Percentiles rank a stretch among this genome's conserved stretches.
Evolutionary conservation across 2,113 vertebrate genomes (phyloP).

Genomic region (Stegostoma tigrinum): DNA sequence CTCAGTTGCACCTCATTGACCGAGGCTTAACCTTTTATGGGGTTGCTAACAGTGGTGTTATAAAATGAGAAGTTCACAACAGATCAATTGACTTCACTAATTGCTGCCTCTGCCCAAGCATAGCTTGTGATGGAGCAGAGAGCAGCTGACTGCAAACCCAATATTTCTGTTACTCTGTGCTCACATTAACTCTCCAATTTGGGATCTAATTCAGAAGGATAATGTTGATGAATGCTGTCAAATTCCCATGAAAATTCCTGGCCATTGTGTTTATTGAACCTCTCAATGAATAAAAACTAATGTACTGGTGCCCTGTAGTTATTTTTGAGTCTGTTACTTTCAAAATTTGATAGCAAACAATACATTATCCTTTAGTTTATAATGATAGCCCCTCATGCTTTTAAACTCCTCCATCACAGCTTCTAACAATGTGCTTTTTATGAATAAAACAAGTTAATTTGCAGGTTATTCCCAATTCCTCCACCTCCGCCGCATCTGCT

Average conservation of each 20-base stretch:
- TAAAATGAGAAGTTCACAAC: neutral
- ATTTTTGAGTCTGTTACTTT: neutral
- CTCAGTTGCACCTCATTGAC: neutral
- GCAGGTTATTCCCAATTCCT: no score
- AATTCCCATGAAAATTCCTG: neutral
- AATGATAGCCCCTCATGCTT: neutral
- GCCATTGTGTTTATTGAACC: neutral
- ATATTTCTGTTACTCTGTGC: neutral
- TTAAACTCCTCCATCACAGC: neutral
- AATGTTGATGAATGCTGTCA: neutral
- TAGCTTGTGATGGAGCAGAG: no score
- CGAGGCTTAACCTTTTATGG: neutral
- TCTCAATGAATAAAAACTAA: neutral
- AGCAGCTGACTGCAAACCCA: neutral
- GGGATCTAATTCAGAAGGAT: neutral
- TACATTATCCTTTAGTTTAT: neutral
- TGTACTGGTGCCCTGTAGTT: neutral
- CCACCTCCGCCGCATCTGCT: no score
- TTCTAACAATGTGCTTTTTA: neutral
- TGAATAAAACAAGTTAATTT: neutral
- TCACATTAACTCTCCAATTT: neutral
- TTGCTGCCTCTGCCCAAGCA: neutral
- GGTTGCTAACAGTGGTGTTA: neutral
- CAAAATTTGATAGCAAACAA: neutral
- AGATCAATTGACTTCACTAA: neutral